Base-by-base conservation (phyloP, 2,888 invertebrate species). In the Drosophila cracens region DNA sequence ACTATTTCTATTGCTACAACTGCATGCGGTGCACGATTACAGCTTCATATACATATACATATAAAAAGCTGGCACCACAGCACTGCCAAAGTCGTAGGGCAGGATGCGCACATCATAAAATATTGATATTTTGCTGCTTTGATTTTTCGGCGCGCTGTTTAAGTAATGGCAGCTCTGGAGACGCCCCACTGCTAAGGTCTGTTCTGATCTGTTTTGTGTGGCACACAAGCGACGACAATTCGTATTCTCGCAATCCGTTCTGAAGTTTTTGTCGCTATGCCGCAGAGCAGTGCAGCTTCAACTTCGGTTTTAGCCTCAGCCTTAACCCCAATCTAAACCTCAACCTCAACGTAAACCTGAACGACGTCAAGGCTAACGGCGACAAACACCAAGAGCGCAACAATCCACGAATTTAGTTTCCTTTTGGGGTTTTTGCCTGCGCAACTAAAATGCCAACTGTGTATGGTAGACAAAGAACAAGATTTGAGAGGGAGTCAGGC, bases 21-120 rank as follows among this genome's bases (percentile, higher is more conserved):
- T 84, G 84, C 88, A 86, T 66, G 80, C 83, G 79, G 81, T 75
- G 79, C 59, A 66, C 74, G 76, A 78, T 29, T 76, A 52, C 57
- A 70, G 54, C 65, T 49, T 49, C 57, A 58, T 34, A 51, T n/a
- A 36, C 51, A 74, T 10, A 27, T 38, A 25, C 25, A 57, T 34
- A 49, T 29, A 72, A 73, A 73, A 76, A 72, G 49, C 78, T 57
- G 74, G 62, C 74, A 77, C 76, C 76, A 52, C 43, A 65, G 48
- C 54, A 51, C 36, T 38, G 54, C 52, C 62, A 46, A 46, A 43
- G 29, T 43, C 60, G 67, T 68, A 40, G 74, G 46, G 75, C 82
- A 83, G 90, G 90, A 89, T 89, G 84, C 83, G 81, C 78, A 79
- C 76, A 86, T 90, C 90, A 89, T 89, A 90, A 89, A 89, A 90